Evolutionary conservation across 2,113 vertebrate genomes (phyloP).

Genomic region (Onychostruthus taczanowskii): DNA sequence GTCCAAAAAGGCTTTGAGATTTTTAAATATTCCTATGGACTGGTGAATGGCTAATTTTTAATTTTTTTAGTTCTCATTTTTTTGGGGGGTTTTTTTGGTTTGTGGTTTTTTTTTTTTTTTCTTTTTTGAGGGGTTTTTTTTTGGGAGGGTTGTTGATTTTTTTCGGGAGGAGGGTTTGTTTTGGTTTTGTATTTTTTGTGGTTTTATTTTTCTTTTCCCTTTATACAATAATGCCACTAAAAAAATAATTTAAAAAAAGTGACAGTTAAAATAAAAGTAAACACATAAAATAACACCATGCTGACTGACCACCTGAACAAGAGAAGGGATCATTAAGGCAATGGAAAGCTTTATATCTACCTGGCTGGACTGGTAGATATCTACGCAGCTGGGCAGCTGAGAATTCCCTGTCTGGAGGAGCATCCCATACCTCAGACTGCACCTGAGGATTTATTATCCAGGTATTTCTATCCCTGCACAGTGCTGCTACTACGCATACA

Average conservation of each 20-base stretch:
- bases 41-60: neutral
- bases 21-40: neutral
- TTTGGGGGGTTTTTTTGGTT: too few species aligned
- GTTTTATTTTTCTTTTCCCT: too few species aligned
- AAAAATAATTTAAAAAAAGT: too few species aligned
- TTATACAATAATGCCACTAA: too few species aligned
- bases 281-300: neutral
- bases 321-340: neutral
- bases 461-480: neutral
- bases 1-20: neutral
- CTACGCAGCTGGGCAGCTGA: neutral
- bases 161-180: too few species aligned
- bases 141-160: too few species aligned
- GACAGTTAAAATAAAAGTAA: neutral
- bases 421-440: neutral
- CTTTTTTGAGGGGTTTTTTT: too few species aligned
- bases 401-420: neutral
- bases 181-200: too few species aligned
- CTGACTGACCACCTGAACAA: neutral
- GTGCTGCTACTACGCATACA: neutral
- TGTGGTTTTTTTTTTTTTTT: neutral
- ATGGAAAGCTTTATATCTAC: neutral
- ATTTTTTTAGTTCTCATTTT: too few species aligned
- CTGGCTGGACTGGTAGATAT: neutral
- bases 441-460: neutral